Percentiles rank a stretch among this genome's conserved stretches.
phyloP scores from a whole-genome alignment of 2,888 invertebrate genomes.

The Orthosia incerta region DNA sequence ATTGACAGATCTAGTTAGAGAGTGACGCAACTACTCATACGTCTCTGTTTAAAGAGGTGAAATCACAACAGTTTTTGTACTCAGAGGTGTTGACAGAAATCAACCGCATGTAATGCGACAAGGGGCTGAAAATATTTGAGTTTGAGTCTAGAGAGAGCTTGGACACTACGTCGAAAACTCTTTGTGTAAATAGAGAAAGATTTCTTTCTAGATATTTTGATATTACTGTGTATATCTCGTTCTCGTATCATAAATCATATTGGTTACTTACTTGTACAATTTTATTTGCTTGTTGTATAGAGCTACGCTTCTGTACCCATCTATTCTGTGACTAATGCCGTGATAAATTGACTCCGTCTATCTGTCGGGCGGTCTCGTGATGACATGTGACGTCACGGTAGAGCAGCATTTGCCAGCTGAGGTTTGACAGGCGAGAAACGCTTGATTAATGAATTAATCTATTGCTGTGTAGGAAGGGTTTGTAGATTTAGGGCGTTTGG shows the following conservation, averaged over 20 bases:
- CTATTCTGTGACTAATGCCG: neutral
- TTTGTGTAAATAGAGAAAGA: neutral
- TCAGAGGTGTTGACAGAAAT: too few species aligned
- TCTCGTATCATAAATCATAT: too few species aligned
- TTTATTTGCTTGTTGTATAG: neutral
- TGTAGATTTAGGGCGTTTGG: neutral
- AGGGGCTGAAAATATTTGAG: too few species aligned
- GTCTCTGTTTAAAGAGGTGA: too few species aligned
- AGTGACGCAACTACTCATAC: too few species aligned
- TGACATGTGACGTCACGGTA: constrained; percentile 53
- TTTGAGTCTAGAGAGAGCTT: too few species aligned
- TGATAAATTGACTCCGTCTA: constrained; percentile 54
- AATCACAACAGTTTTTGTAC: too few species aligned
- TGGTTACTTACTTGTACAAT: too few species aligned
- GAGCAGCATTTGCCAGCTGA: constrained; percentile 25
- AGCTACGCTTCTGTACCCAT: neutral
- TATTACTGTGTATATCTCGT: too few species aligned
- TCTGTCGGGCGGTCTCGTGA: constrained; percentile 21
- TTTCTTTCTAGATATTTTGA: too few species aligned
- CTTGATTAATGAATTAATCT: constrained; percentile 23
- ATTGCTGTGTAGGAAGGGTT: neutral
- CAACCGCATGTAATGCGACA: too few species aligned
- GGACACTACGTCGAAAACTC: neutral
- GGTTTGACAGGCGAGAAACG: constrained; percentile 37
- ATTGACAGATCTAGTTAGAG: too few species aligned